phyloP scores from a whole-genome alignment of 2,797 vertebrate genomes.

The Lagocephalus sceleratus region DNA sequence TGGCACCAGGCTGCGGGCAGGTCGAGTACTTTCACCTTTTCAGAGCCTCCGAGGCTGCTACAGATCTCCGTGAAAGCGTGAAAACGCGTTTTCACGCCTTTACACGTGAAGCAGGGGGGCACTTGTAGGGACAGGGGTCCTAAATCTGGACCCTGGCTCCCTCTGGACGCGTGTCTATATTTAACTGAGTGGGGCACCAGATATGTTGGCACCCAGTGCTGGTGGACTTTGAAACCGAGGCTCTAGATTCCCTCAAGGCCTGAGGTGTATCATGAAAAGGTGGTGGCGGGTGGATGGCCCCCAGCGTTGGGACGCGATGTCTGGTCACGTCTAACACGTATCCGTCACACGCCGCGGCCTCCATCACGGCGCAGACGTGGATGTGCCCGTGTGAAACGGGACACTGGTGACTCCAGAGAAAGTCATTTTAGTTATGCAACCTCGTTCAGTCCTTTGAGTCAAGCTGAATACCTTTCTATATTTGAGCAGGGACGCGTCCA shows the following conservation, averaged over 20 bases:
- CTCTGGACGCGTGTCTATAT: constrained; percentile 26
- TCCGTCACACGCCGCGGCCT: too few species aligned
- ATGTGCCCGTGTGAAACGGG: constrained; percentile 8
- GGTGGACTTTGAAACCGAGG: too few species aligned
- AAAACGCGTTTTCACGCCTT: not conserved
- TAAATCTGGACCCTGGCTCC: constrained; percentile 24
- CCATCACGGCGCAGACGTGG: too few species aligned
- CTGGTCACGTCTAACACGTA: not conserved
- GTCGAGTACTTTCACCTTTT: not conserved
- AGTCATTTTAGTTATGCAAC: constrained; percentile 1
- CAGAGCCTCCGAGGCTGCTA: too few species aligned
- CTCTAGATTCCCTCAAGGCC: too few species aligned
- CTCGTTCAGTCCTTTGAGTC: not conserved
- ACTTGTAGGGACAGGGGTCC: constrained; percentile 8
- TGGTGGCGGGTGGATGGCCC: too few species aligned
- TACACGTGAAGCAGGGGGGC: not conserved
- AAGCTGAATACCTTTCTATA: not conserved
- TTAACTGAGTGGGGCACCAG: constrained; percentile 3
- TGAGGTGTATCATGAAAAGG: not conserved
- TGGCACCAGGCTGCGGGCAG: too few species aligned
- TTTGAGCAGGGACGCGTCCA: constrained; percentile 4
- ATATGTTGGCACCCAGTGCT: not conserved
- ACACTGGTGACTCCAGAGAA: not conserved
- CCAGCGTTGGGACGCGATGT: not conserved
- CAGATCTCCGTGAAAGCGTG: not conserved